Percentiles rank a stretch among this genome's conserved stretches.
phyloP scores from a whole-genome alignment of 2,888 invertebrate genomes.

The Campoletis raptor region DNA sequence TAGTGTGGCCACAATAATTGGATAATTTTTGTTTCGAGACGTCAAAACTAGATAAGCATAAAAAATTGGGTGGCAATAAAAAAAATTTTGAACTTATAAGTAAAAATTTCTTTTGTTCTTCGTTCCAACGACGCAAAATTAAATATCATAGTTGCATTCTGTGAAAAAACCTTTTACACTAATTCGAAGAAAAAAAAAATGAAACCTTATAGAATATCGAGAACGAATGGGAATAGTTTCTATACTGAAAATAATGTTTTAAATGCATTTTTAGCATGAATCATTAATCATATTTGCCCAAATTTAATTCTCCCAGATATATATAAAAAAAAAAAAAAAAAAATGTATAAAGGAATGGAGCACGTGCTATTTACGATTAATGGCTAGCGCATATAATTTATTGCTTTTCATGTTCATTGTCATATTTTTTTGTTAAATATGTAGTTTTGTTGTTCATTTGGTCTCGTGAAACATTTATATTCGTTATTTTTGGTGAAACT shows the following conservation, averaged over 20 bases:
- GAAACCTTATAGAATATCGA: neutral
- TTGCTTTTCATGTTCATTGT: neutral
- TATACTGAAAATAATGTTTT: neutral
- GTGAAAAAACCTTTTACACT: neutral
- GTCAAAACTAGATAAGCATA: neutral
- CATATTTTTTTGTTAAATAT: constrained; percentile 55
- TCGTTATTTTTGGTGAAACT: neutral
- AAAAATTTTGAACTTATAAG: neutral
- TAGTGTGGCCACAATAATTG: neutral
- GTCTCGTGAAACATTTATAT: neutral
- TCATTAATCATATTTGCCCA: neutral
- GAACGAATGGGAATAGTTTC: neutral
- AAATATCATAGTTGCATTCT: neutral
- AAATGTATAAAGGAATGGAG: neutral
- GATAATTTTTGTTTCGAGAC: neutral
- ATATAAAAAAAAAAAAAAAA: neutral
- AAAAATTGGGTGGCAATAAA: neutral
- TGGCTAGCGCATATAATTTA: constrained; percentile 1
- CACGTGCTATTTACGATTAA: neutral
- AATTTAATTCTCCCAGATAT: neutral
- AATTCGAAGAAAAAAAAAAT: neutral
- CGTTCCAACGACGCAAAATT: neutral
- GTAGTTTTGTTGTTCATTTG: neutral
- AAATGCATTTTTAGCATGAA: neutral
- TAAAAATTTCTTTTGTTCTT: neutral